phyloP scores from a whole-genome alignment of 2,888 invertebrate species.

The Actias luna region DNA sequence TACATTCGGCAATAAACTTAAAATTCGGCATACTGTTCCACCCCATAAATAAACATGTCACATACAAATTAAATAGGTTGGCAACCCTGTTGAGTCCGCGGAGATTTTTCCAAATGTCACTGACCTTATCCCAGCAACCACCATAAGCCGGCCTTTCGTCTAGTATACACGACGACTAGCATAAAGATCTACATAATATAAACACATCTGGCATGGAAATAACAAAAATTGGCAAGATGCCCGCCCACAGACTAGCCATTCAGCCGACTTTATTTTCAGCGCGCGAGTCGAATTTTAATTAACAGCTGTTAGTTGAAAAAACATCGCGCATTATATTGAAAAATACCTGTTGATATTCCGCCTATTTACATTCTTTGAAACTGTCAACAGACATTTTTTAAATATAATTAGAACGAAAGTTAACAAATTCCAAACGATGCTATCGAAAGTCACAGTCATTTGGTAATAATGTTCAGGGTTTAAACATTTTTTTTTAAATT shows the following conservation, averaged over 20 bases:
- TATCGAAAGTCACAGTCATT: too few species aligned
- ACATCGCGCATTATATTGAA: conserved; percentile 20
- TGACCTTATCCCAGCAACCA: conserved; percentile 41
- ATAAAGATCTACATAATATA: conserved; percentile 33
- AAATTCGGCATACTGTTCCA: background rate
- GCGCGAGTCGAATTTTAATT: conserved; percentile 71
- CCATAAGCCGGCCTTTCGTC: conserved; percentile 30
- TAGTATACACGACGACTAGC: conserved; percentile 19
- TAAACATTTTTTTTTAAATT: too few species aligned
- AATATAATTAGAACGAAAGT: background rate
- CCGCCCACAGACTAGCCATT: conserved; percentile 43
- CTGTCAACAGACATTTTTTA: background rate
- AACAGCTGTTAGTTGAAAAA: conserved; percentile 38
- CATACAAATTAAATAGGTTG: conserved; percentile 19
- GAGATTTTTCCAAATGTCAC: conserved; percentile 41
- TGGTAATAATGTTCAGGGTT: too few species aligned
- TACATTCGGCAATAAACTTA: background rate
- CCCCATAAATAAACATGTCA: background rate
- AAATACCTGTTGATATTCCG: conserved; percentile 32
- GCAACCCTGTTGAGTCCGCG: conserved; percentile 23
- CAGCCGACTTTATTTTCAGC: conserved; percentile 60
- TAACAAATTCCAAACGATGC: too few species aligned
- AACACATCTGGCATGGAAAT: conserved; percentile 47
- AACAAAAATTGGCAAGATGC: conserved; percentile 66
- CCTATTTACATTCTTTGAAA: background rate